Evolutionary conservation across 2,888 invertebrate species (phyloP).

Genomic region (Drosophila cognata): DNA sequence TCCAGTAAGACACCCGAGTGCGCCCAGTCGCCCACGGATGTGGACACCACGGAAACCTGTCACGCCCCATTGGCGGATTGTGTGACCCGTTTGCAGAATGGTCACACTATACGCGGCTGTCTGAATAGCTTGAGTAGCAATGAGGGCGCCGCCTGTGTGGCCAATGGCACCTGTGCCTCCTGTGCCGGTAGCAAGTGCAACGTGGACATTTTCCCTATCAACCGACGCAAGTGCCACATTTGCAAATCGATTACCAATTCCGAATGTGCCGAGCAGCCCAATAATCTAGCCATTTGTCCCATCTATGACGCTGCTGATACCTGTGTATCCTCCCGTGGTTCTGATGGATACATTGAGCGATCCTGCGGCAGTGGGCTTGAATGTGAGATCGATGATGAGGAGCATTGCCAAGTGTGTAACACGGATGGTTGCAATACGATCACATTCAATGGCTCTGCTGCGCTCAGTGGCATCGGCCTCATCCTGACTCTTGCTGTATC

Average conservation of each 20-base stretch:
- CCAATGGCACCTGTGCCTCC: slow-evolving; percentile 62
- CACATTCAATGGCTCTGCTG: slow-evolving; percentile 62
- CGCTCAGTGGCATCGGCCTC: slow-evolving; percentile 55
- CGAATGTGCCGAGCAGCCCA: slow-evolving; percentile 61
- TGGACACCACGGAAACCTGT: slow-evolving; percentile 58
- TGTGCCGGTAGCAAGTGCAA: slow-evolving; percentile 80
- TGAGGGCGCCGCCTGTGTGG: slow-evolving; percentile 64
- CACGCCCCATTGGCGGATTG: slow-evolving; percentile 65
- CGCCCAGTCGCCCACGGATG: slow-evolving; percentile 69
- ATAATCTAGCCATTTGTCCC: slow-evolving; percentile 67
- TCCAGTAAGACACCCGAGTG: slow-evolving; percentile 75
- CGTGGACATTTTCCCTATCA: slow-evolving; percentile 71
- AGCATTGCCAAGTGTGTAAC: slow-evolving; percentile 71
- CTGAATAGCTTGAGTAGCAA: slow-evolving; percentile 45
- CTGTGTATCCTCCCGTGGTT: slow-evolving; percentile 62
- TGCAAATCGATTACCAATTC: slow-evolving; percentile 69
- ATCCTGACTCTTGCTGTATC: slow-evolving; percentile 63
- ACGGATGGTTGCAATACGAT: slow-evolving; percentile 74
- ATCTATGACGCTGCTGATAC: slow-evolving; percentile 66
- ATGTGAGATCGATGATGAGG: slow-evolving; percentile 63
- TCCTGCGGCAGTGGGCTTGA: slow-evolving; percentile 73
- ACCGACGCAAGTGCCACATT: slow-evolving; percentile 78
- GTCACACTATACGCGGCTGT: slow-evolving; percentile 80
- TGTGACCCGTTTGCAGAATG: slow-evolving; percentile 56
- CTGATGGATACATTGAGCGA: slow-evolving; percentile 57